A percentile compares a stretch with the other conserved stretches of the same genome.
Conservation (phyloP, 2,888 invertebrate genomes). For the Drosophila kambysellisi region DNA sequence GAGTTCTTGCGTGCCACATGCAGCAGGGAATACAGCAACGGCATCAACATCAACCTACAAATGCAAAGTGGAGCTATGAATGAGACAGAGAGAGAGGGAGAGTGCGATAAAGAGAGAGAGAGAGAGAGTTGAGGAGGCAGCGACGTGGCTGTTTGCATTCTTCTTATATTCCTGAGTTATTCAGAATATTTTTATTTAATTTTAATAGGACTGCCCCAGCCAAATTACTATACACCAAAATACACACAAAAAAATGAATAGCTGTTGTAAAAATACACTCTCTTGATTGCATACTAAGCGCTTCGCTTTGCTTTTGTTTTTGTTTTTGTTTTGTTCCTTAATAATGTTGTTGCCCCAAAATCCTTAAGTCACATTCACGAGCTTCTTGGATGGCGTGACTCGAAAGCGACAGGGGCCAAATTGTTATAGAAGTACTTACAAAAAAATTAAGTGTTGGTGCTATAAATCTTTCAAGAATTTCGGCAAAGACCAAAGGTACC, state of each 20-base stretch:
- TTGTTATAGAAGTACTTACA: background rate
- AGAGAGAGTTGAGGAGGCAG: background rate
- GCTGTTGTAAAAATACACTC: slow-evolving; percentile 36
- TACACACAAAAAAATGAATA: background rate
- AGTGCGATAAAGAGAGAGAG: background rate
- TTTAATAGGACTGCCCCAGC: slow-evolving; percentile 51
- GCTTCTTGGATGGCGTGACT: slow-evolving; percentile 54
- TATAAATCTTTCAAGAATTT: slow-evolving; percentile 12
- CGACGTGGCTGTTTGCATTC: slow-evolving; percentile 20
- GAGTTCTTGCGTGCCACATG: slow-evolving; percentile 78
- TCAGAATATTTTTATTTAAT: slow-evolving; percentile 59
- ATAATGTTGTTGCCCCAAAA: slow-evolving; percentile 67
- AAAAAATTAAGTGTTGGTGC: slow-evolving; percentile 13
- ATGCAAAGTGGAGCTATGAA: slow-evolving; percentile 51
- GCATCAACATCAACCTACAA: slow-evolving; percentile 23
- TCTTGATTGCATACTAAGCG: slow-evolving; percentile 42
- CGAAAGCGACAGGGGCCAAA: slow-evolving; percentile 3
- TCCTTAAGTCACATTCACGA: slow-evolving; percentile 37
- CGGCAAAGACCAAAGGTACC: slow-evolving; percentile 11
- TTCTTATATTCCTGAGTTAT: slow-evolving; percentile 41
- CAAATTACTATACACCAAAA: slow-evolving; percentile 14
- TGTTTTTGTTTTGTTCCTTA: slow-evolving; percentile 51
- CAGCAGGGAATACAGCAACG: slow-evolving; percentile 43
- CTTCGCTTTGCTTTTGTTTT: slow-evolving; percentile 48
- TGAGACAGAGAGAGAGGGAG: background rate